A percentile compares a stretch with the other conserved stretches of the same genome.
Conservation (phyloP, 2,797 vertebrate genomes). For the Poeciliopsis paucimaculata region DNA sequence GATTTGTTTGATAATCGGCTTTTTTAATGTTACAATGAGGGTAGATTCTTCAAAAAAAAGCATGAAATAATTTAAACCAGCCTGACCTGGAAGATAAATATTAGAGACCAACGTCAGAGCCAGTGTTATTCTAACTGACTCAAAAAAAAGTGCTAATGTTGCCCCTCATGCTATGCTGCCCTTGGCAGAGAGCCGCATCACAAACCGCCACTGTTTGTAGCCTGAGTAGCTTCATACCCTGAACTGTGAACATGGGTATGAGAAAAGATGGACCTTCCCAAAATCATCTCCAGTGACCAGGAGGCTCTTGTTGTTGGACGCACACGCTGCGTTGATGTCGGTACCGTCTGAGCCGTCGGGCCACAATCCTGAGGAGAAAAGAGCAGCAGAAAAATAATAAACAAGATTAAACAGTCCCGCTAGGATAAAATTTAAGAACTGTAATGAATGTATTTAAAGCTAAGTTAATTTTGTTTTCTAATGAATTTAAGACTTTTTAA, state of each 20-base stretch:
- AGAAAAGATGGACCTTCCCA: conserved; percentile 97
- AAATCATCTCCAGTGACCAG: conserved; percentile 97
- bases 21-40: not conserved
- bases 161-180: not conserved
- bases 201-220: not conserved
- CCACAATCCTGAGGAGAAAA: conserved; percentile 87
- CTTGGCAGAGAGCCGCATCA: not conserved
- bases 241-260: conserved; percentile 94
- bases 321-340: conserved; percentile 93
- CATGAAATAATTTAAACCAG: not conserved
- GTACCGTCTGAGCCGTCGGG: conserved; percentile 97
- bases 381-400: not conserved
- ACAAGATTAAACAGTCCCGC: too few relatives aligned
- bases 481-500: too few relatives aligned
- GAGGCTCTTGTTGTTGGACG: conserved; percentile 86
- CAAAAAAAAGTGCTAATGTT: not conserved
- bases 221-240: conserved; percentile 81
- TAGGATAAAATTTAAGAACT: too few relatives aligned
- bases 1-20: not conserved
- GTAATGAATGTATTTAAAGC: too few relatives aligned
- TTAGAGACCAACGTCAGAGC: too few relatives aligned
- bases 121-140: too few relatives aligned
- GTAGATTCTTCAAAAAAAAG: not conserved
- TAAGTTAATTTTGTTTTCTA: too few relatives aligned
- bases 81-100: not conserved